These are phyloP conservation scores for Notodromas monacha DNA, from an alignment of 2,888 invertebrate genomes.

Conservation along the genomic window DNA sequence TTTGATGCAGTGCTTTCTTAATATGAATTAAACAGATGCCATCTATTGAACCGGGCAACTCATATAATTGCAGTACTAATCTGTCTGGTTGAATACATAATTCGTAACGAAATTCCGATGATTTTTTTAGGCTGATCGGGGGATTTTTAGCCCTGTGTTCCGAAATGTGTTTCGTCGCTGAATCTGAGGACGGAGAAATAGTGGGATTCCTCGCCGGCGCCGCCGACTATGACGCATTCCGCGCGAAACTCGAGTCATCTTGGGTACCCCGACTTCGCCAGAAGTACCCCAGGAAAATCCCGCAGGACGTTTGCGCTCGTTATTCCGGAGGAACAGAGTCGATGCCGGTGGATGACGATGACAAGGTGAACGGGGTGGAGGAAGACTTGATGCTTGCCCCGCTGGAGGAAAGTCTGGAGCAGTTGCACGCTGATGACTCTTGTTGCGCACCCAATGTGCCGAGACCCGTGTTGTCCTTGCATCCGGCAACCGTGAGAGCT, in stretches of 20 bases:
- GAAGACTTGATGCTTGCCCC: neutral
- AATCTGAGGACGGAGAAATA: constrained; percentile 34
- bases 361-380: neutral
- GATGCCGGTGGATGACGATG: constrained; percentile 15
- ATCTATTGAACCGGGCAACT: too few species aligned
- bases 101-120: too few species aligned
- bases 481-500: constrained; percentile 44
- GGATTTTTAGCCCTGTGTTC: constrained; percentile 42
- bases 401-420: constrained; percentile 7
- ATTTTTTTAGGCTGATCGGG: constrained; percentile 25
- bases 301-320: too few species aligned
- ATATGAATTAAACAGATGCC: too few species aligned
- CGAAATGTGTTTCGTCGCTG: constrained; percentile 59
- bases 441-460: constrained; percentile 23
- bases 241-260: constrained; percentile 20
- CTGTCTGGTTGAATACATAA: too few species aligned
- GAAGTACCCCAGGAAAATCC: too few species aligned
- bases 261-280: neutral
- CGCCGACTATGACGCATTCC: constrained; percentile 37
- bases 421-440: constrained; percentile 6
- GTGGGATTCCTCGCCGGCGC: constrained; percentile 61
- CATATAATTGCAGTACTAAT: too few species aligned
- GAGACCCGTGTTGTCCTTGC: constrained; percentile 27
- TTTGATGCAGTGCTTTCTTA: too few species aligned
- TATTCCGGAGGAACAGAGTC: constrained; percentile 26